phyloP scores from a whole-genome alignment of 2,113 vertebrate genomes.

The Paedocypris sp. region DNA sequence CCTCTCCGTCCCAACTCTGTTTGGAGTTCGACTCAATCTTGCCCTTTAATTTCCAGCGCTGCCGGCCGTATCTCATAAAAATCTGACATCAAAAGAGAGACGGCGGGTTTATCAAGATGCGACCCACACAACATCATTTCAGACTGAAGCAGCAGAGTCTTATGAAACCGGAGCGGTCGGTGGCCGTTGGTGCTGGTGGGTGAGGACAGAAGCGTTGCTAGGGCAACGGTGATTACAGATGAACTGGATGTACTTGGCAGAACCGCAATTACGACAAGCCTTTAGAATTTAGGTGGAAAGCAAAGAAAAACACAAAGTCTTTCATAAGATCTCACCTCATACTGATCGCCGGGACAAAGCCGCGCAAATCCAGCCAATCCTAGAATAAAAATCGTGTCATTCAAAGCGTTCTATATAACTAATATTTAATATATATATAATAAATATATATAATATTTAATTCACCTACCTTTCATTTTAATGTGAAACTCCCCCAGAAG shows the following conservation, averaged over 20 bases:
- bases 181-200: slow-evolving; percentile 1
- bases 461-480: slow-evolving; percentile 87
- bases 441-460: background rate
- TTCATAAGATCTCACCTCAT: slow-evolving; percentile 64
- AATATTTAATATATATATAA: background rate
- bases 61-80: slow-evolving; percentile 92
- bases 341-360: slow-evolving; percentile 93
- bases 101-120: background rate
- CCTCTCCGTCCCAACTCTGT: slow-evolving; percentile 95
- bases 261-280: slow-evolving; percentile 12
- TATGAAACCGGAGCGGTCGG: background rate
- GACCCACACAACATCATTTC: background rate
- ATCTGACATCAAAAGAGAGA: slow-evolving; percentile 59
- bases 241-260: slow-evolving; percentile 12
- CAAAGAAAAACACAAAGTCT: background rate
- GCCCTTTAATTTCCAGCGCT: slow-evolving; percentile 94
- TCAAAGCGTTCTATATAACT: background rate
- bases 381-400: slow-evolving; percentile 38
- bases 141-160: background rate
- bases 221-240: slow-evolving; percentile 18
- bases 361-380: slow-evolving; percentile 93
- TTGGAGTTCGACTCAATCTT: slow-evolving; percentile 91
- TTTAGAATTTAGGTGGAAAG: background rate
- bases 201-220: slow-evolving; percentile 26
- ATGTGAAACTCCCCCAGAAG: slow-evolving; percentile 93